A percentile compares a stretch with the other conserved stretches of the same genome.
Conservation (phyloP, 2,797 vertebrate species). For the Sebastes taczanowskii region DNA sequence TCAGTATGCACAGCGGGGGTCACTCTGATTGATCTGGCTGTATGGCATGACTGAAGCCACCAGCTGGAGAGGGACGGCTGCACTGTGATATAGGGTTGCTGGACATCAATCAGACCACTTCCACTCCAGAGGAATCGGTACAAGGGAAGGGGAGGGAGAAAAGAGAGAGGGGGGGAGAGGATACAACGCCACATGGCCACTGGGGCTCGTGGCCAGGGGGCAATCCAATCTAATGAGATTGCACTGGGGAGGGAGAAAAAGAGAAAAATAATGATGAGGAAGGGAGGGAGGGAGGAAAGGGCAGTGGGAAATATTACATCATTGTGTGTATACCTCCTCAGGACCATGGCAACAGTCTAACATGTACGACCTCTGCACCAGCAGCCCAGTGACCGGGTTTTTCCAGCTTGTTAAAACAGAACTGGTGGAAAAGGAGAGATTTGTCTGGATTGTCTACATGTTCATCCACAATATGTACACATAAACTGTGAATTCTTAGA, state of each 20-base stretch:
- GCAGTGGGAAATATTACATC: slow-evolving; percentile 71
- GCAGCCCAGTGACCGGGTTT: slow-evolving; percentile 49
- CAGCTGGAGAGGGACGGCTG: slow-evolving; percentile 80
- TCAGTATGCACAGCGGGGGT: slow-evolving; percentile 74
- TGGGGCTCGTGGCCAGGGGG: slow-evolving; percentile 68
- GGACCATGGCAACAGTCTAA: slow-evolving; percentile 69
- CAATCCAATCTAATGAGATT: slow-evolving; percentile 80
- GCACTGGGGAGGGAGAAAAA: slow-evolving; percentile 62
- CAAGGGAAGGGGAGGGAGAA: slow-evolving; percentile 22
- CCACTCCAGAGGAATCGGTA: slow-evolving; percentile 69
- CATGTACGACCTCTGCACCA: slow-evolving; percentile 46
- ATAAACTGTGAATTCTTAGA: slow-evolving; percentile 41
- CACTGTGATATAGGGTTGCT: slow-evolving; percentile 80
- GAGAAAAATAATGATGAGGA: slow-evolving; percentile 62
- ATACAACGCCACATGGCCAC: slow-evolving; percentile 73
- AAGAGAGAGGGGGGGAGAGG: slow-evolving; percentile 26
- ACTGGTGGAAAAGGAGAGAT: slow-evolving; percentile 25
- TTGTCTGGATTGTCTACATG: slow-evolving; percentile 77
- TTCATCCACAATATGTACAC: slow-evolving; percentile 46
- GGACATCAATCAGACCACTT: slow-evolving; percentile 84
- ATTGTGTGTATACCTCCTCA: slow-evolving; percentile 62
- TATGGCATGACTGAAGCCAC: slow-evolving; percentile 80
- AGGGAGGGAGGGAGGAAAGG: background rate
- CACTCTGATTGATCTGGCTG: slow-evolving; percentile 78
- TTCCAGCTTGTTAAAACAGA: slow-evolving; percentile 60